These are phyloP conservation scores for Papilio elwesi DNA, from an alignment of 2,888 invertebrate species.

Conservation along the genomic window DNA sequence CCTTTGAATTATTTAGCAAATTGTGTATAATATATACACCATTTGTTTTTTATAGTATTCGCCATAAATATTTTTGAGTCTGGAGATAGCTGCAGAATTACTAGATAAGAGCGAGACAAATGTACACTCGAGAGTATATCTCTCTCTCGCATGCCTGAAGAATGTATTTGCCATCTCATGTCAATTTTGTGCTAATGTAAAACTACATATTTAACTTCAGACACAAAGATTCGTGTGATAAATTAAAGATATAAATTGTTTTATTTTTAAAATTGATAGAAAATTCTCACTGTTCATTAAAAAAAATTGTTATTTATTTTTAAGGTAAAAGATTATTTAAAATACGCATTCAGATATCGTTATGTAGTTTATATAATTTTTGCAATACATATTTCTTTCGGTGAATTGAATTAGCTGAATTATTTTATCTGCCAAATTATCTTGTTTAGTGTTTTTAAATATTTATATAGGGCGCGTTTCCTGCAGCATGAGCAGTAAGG, in stretches of 20 bases:
- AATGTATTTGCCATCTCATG: too few species aligned
- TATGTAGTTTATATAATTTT: neutral
- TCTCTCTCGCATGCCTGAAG: neutral
- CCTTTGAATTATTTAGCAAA: slow-evolving; percentile 39
- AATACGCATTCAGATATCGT: neutral
- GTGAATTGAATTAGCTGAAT: too few species aligned
- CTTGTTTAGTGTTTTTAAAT: too few species aligned
- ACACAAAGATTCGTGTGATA: neutral
- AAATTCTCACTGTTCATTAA: neutral
- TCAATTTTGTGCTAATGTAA: too few species aligned
- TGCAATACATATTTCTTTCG: too few species aligned
- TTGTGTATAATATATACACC: slow-evolving; percentile 27
- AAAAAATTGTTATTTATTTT: slow-evolving; percentile 31
- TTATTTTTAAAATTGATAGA: neutral
- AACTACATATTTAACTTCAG: neutral
- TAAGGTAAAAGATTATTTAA: slow-evolving; percentile 7
- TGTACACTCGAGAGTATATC: neutral
- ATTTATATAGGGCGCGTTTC: too few species aligned
- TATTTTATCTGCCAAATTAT: too few species aligned
- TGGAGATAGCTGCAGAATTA: neutral
- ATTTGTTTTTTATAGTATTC: slow-evolving; percentile 35
- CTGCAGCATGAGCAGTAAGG: too few species aligned
- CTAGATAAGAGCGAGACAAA: neutral
- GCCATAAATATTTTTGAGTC: neutral
- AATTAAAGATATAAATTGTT: neutral